Conservation (phyloP, 2,888 invertebrate species). For the Andrena minutula region DNA sequence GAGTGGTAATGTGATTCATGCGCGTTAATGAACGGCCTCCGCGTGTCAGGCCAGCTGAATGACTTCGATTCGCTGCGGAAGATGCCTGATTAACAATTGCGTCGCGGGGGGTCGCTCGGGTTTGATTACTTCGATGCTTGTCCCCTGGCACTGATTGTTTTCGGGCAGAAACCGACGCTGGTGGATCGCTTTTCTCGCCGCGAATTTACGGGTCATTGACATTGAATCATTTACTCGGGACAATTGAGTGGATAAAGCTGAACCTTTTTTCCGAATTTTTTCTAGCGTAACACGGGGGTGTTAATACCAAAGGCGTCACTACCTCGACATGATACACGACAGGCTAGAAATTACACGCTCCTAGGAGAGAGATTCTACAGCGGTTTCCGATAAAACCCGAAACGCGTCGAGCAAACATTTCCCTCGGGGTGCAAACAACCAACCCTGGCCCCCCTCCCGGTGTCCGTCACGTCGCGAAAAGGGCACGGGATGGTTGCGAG, state of each 20-base stretch:
- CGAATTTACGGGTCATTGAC: not conserved
- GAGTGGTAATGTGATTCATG: constrained; percentile 52
- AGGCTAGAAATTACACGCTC: too few relatives aligned
- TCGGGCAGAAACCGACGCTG: not conserved
- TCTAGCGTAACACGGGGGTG: too few relatives aligned
- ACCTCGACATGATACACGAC: too few relatives aligned
- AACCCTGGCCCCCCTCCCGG: not conserved
- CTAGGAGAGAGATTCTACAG: too few relatives aligned
- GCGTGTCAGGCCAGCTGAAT: constrained; percentile 15
- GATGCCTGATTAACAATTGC: constrained; percentile 23
- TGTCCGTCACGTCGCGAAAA: not conserved
- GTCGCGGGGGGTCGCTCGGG: not conserved
- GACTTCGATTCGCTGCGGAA: constrained; percentile 19
- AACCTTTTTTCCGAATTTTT: too few relatives aligned
- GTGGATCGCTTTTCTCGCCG: not conserved
- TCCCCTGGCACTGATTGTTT: not conserved
- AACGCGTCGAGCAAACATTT: constrained; percentile 6
- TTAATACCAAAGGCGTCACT: too few relatives aligned
- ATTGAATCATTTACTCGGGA: too few relatives aligned
- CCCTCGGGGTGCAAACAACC: constrained; percentile 21
- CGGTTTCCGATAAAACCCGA: constrained; percentile 9
- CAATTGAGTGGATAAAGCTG: too few relatives aligned
- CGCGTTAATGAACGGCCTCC: constrained; percentile 48
- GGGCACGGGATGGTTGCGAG: not conserved
- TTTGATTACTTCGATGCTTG: constrained; percentile 34